phyloP scores from a whole-genome alignment of 2,888 invertebrate genomes.

The Ernsta delagoae region DNA sequence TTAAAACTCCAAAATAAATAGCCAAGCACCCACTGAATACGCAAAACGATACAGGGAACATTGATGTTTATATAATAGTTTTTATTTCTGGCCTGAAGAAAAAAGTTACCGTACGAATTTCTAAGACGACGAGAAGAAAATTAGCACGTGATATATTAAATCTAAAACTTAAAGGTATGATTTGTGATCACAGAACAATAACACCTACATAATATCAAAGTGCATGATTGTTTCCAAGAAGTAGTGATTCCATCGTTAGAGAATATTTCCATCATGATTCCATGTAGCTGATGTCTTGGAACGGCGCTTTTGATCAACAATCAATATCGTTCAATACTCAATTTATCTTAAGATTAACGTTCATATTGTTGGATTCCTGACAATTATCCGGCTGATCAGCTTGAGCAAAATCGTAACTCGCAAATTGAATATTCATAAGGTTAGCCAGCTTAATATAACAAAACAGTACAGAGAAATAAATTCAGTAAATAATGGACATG shows the following conservation, averaged over 20 bases:
- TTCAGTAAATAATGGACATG: slow-evolving; percentile 1
- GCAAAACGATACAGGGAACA: slow-evolving; percentile 12
- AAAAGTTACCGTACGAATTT: background rate
- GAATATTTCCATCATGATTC: slow-evolving; percentile 58
- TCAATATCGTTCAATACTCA: slow-evolving; percentile 68
- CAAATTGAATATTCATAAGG: slow-evolving; percentile 40
- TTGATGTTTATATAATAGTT: background rate
- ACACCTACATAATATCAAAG: too few relatives aligned
- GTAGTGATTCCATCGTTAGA: slow-evolving; percentile 59
- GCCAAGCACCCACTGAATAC: slow-evolving; percentile 27
- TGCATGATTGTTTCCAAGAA: slow-evolving; percentile 45
- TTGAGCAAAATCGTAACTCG: slow-evolving; percentile 34
- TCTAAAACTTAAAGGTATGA: too few relatives aligned
- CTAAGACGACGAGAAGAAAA: too few relatives aligned
- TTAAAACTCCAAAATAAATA: slow-evolving; percentile 58
- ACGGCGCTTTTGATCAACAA: slow-evolving; percentile 71
- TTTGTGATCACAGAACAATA: too few relatives aligned
- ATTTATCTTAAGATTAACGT: slow-evolving; percentile 74
- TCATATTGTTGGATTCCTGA: slow-evolving; percentile 65
- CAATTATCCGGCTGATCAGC: slow-evolving; percentile 62
- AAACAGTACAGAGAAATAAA: slow-evolving; percentile 8
- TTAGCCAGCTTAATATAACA: background rate
- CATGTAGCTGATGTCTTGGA: slow-evolving; percentile 60
- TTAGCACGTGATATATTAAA: too few relatives aligned
- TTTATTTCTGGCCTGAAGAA: too few relatives aligned